Base-by-base conservation (phyloP, 37 sponge, comb jelly and placozoan genomes). In the Oopsacas minuta region DNA sequence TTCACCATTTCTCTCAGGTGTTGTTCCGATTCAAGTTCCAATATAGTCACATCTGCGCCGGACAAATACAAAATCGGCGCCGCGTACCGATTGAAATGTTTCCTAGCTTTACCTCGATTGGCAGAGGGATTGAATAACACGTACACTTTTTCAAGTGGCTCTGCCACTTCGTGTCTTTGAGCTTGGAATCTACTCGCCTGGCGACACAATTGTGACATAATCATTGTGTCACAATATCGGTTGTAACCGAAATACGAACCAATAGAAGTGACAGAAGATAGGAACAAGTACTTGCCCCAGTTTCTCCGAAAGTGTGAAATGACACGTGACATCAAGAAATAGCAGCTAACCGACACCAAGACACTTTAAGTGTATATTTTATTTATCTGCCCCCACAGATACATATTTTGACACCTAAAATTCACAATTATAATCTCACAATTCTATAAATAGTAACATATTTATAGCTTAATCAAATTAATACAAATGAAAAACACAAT, bases 81-180 rank as follows among this genome's bases (percentile, higher is more conserved):
- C 28, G 75, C 75, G 75, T 32, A 61, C 75, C 75, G 75, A 5
- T 61, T 10, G 75, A 61, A 61, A 7, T 20, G 75, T 12, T 61
- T 61, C 75, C 75, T 61, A 3, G 75, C 75, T 34, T 61, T 61
- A 25, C 75, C 75, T 3, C 75, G 75, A n/a, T 61, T 61, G 75
- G 75, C 75, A 32, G 75, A 10, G 28, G 75, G 75, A 34, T 61
- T 61, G 30, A 61, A 61, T n/a, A 61, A n/a, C 32, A 61, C 75
- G 22, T 32, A 61, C 20, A 61, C 75, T 34, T 61, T 61, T 25
- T 61, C 75, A n/a, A 61, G 75, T 61, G 75, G 75, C 22, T 61
- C 17, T 61, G 75, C 20, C 20, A n/a, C 30, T n/a, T 25, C 75
- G 75, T 61, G 75, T 12, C 75, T 61, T 34, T 34, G 5, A 61